Percentiles rank a stretch among this genome's conserved stretches.
These are phyloP conservation scores for Petrolisthes cinctipes DNA, from an alignment of 2,888 invertebrate species.

Conservation along the genomic window DNA sequence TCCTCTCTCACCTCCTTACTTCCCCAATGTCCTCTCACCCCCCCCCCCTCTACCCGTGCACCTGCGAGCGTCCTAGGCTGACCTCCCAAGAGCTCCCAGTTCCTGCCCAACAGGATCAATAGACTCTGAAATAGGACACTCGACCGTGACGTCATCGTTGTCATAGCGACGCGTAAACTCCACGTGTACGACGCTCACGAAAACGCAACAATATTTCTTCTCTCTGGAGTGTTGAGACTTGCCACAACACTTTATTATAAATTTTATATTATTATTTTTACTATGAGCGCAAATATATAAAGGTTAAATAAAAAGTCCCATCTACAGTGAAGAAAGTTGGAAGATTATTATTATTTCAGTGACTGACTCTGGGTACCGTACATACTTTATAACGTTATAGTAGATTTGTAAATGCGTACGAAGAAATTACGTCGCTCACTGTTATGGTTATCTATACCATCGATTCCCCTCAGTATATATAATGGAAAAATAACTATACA, in stretches of 20 bases:
- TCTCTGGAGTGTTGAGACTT: neutral
- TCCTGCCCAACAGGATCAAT: slow-evolving; percentile 56
- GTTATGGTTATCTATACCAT: no score
- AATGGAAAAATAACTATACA: no score
- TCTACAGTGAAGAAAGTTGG: no score
- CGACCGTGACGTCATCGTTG: slow-evolving; percentile 59
- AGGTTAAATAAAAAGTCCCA: no score
- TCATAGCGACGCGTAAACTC: slow-evolving; percentile 61
- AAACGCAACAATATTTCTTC: neutral
- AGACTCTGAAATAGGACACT: slow-evolving; percentile 60
- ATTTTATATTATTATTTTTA: neutral
- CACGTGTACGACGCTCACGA: slow-evolving; percentile 10
- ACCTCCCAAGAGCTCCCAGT: neutral
- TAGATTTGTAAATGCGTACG: no score
- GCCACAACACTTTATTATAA: neutral
- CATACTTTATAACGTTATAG: no score
- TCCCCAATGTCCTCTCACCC: neutral
- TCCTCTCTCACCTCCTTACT: slow-evolving; percentile 2
- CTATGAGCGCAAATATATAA: neutral
- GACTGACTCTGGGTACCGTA: no score
- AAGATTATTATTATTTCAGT: no score
- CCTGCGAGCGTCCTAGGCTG: slow-evolving; percentile 1
- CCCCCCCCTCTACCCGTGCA: neutral
- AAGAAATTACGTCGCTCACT: no score
- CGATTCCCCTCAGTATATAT: no score